Conservation (phyloP, 2,797 vertebrate species). For the Enteromius afrohamiltoni region DNA sequence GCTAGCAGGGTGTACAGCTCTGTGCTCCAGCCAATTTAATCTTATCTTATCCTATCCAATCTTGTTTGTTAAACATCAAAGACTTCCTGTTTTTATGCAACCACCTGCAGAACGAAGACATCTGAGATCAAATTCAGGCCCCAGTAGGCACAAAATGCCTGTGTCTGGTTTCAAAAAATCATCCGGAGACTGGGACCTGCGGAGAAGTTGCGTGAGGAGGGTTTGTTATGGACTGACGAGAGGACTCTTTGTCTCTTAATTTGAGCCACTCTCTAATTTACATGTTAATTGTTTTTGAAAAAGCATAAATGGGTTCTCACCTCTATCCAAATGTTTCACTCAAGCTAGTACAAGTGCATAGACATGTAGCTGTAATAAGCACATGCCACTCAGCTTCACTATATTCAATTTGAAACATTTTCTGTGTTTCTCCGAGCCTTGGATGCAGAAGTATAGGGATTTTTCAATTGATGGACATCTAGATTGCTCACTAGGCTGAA, state of each 20-base stretch:
- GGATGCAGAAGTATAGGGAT: conserved; percentile 6
- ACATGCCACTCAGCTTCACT: conserved; percentile 42
- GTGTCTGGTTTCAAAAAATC: neutral
- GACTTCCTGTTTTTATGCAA: neutral
- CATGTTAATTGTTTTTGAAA: conserved; percentile 77
- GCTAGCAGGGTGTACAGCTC: neutral
- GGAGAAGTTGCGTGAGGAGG: neutral
- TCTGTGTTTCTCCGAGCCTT: conserved; percentile 41
- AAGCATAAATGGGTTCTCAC: conserved; percentile 55
- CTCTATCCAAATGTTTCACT: conserved; percentile 10
- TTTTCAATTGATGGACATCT: conserved; percentile 46
- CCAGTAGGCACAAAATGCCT: neutral
- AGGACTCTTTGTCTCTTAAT: conserved; percentile 41
- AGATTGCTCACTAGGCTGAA: conserved; percentile 43
- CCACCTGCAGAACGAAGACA: conserved; percentile 26
- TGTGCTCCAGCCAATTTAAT: neutral
- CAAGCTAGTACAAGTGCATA: neutral
- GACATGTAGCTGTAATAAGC: conserved; percentile 56
- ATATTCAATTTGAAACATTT: conserved; percentile 40
- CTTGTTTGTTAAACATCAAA: conserved; percentile 36
- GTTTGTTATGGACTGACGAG: neutral
- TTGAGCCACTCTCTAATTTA: conserved; percentile 77
- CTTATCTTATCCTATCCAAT: conserved; percentile 11
- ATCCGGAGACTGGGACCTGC: neutral
- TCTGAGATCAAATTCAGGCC: conserved; percentile 9